Evolutionary conservation across 1,140 invertebrate genomes (phyloP).

Genomic region (Globodera rostochiensis): DNA sequence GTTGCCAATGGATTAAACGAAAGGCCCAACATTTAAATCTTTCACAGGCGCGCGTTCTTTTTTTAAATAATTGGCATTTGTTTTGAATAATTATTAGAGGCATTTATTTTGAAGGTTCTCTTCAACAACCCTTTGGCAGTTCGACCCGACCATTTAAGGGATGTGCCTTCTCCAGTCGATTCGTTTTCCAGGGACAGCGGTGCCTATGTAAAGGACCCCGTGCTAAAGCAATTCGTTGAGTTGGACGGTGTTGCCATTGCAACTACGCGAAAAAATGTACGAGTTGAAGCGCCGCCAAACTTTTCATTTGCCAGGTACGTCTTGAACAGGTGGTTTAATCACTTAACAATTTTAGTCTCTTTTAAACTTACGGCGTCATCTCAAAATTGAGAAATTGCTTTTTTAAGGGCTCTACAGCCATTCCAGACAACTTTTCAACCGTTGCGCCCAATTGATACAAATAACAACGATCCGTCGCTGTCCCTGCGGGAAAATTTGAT

Average conservation of each 20-base stretch:
- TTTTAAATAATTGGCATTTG: not conserved
- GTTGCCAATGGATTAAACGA: conserved; percentile 27
- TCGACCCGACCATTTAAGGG: not conserved
- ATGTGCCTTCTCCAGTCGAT: conserved; percentile 14
- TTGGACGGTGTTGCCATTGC: not conserved
- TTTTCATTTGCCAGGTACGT: conserved; percentile 9
- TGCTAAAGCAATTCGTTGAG: conserved; percentile 2
- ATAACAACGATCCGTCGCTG: not conserved
- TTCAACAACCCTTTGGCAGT: conserved; percentile 18
- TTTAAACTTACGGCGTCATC: no score
- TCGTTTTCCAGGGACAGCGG: conserved; percentile 19
- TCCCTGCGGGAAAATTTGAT: not conserved
- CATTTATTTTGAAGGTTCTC: conserved; percentile 11
- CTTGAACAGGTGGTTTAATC: not conserved
- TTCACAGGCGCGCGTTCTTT: conserved; percentile 3
- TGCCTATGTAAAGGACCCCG: conserved; percentile 31
- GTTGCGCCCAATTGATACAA: not conserved
- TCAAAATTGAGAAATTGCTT: no score
- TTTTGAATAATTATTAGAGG: no score
- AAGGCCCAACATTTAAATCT: conserved; percentile 17
- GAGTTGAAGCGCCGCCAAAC: not conserved
- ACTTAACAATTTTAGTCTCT: not conserved
- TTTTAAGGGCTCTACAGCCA: not conserved
- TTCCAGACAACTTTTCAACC: not conserved
- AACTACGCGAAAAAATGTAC: not conserved